Base-by-base conservation (phyloP, 2,113 vertebrate species). In the Irena cyanogastra region DNA sequence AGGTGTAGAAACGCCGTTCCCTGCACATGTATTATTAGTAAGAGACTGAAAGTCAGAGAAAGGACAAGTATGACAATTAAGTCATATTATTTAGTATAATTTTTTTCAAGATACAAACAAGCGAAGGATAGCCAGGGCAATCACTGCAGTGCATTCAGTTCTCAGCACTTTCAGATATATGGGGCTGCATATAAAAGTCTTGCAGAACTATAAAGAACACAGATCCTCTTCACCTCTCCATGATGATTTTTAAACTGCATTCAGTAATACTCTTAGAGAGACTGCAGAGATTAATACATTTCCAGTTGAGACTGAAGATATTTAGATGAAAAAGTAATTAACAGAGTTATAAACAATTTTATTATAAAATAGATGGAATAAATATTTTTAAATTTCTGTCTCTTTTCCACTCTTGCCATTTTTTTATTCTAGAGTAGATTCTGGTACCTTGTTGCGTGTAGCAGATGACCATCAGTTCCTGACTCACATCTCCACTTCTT, bases 391-490 rank as follows among this genome's bases (percentile, higher is more conserved):
- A 21, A 74, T 85, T 87, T 75, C 22, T 71, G 13, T 33, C 10
- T 77, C 27, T 57, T 45, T 83, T 44, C 16, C 3, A 63, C 13
- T 74, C 82, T 71, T 33, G 12, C 1, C 6, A 35, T 74, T 70
- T 61, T 47, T 72, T 28, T 2, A 39, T 30, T 8, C 42, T 64
- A 6, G 7, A 56, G 19, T 41, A 83, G 57, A 49, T 75, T 15
- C 8, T 71, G 45, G 56, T 98, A 99, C 99, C 99, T 98, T 99
- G 99, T 54, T 98, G 98, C 2, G 99, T 99, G 93, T 97, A 98
- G 96, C 99, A 99, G 96, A 99, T 95, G 95, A 99, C 99, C 99
- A 99, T 99, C 85, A 99, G 95, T 86, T 99, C 99, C 97, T 98
- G 98, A 88, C 98, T 99, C 88, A 98, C 96, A 42, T 99, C 99